Evolutionary conservation across 2,888 invertebrate genomes (phyloP).

Genomic region (Gymnocheta viridis): DNA sequence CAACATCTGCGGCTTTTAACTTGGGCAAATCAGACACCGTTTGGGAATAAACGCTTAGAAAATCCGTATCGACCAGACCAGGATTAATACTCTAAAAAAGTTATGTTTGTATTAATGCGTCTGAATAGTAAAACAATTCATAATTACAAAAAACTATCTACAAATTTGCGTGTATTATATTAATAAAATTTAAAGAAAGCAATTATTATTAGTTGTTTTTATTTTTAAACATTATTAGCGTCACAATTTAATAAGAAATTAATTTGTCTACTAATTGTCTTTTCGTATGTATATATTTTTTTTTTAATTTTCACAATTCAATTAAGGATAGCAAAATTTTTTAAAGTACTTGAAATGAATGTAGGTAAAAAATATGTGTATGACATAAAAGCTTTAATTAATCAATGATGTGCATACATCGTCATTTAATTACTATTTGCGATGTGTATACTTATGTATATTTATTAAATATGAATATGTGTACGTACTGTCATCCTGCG

Average conservation of each 20-base stretch:
- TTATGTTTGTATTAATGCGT: not conserved
- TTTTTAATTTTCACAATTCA: slow-evolving; percentile 9
- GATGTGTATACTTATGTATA: not conserved
- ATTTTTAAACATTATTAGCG: too few relatives aligned
- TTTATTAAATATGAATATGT: not conserved
- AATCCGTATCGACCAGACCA: slow-evolving; percentile 84
- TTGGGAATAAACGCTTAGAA: slow-evolving; percentile 81
- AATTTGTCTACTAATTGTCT: not conserved
- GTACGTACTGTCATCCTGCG: too few relatives aligned
- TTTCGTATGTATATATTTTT: not conserved
- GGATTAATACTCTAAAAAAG: slow-evolving; percentile 85
- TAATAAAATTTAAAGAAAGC: too few relatives aligned
- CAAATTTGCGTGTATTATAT: too few relatives aligned
- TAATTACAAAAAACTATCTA: too few relatives aligned
- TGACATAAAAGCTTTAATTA: slow-evolving; percentile 32
- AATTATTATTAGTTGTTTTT: too few relatives aligned
- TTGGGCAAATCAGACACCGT: slow-evolving; percentile 80
- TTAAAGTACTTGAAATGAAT: not conserved
- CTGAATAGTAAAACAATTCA: too few relatives aligned
- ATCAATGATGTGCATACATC: slow-evolving; percentile 22
- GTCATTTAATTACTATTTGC: slow-evolving; percentile 26
- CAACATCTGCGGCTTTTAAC: slow-evolving; percentile 84
- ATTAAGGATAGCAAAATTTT: slow-evolving; percentile 8
- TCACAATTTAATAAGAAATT: slow-evolving; percentile 1
- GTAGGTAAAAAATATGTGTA: not conserved